Evolutionary conservation across 2,888 invertebrate species (phyloP), one percentile per base, ranked within the genome.

Genomic region (Cephalotes varians): DNA sequence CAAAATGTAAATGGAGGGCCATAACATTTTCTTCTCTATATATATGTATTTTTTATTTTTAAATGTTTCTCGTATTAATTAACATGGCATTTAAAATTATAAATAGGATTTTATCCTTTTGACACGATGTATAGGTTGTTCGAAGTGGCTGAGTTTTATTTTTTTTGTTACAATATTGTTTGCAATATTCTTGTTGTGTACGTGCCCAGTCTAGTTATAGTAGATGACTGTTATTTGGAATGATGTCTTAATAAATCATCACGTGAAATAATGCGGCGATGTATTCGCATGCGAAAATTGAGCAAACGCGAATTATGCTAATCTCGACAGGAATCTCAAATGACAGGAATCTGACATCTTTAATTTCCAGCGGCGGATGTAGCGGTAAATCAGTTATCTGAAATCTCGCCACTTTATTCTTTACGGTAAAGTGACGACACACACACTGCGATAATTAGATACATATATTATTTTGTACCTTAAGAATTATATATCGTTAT

Each of bases 231-330:
- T 10, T 15, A 51, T 10, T 65, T 37, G 65, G 21, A 51, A 37
- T 37, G 37, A 67, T 51, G 34, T 64, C 37, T 64, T 76, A 76
- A 51, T 64, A 51, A 76, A 28, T n/a, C 40, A 40, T 54, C 51
- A n/a, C 25, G 37, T 40, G 37, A 54, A 67, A 54, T 76, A 65
- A 76, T 40, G 40, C 9, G 64, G 12, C 31, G 49, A 74, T n/a
- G 28, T 76, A 51, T 51, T 51, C 49, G 37, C 65, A 21, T 40
- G 15, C 21, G 40, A 21, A 67, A 40, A 76, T 54, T 51, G 65
- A 54, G 54, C n/a, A 54, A 40, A 40, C 28, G 51, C 28, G 37
- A 51, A 25, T 74, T 49, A 62, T 34, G 56, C 56, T 56, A 72
- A 72, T 72, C 71, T 71, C 37, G 72, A 72, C 28, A 28, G 21